Base-by-base conservation (phyloP, 2,113 vertebrate species). In the Bufo gargarizans region DNA sequence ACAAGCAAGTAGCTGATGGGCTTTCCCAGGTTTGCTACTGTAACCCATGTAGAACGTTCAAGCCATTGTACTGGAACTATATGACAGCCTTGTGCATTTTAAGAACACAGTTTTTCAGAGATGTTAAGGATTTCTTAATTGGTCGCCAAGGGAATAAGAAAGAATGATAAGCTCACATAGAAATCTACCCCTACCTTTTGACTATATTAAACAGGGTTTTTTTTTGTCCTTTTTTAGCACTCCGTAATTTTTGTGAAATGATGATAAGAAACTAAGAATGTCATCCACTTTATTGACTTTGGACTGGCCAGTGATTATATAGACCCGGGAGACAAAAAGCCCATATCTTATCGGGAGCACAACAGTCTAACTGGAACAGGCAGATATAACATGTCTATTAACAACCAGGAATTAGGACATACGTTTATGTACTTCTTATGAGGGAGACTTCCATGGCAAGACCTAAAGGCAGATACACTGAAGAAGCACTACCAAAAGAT, bases 211-310 rank as follows among this genome's bases (percentile, higher is more conserved):
- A 33, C 33, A n/a, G n/a, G n/a, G n/a, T 33, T 1, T 33, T 33
- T 33, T 33, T 33, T 33, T 33, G 33, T 33, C 33, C 33, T 33
- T 33, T 33, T 33, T 33, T 33, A 33, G 33, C 33, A 33, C 33
- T 33, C 33, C 1, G 33, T 33, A 33, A 33, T 33, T 33, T 33
- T 33, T 33, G 33, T 33, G 33, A 33, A 33, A 33, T 33, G 1
- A 33, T 33, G 1, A 33, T 33, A 33, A 33, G 33, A 33, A 33
- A n/a, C n/a, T n/a, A n/a, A 33, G 33, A 33, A 98, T 88, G 94
- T 99, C 84, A 99, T 99, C 90, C 98, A 99, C 95, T 99, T 99
- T 92, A 99, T 99, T 91, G 98, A 99, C 95, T 99, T 99, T 96
- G 98, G 98, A 90, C 86, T 99, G 93, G 98, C 98, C 55, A 99